These are phyloP conservation scores for Lasioglossum villosulum DNA, from an alignment of 2,888 invertebrate species.

Conservation along the genomic window DNA sequence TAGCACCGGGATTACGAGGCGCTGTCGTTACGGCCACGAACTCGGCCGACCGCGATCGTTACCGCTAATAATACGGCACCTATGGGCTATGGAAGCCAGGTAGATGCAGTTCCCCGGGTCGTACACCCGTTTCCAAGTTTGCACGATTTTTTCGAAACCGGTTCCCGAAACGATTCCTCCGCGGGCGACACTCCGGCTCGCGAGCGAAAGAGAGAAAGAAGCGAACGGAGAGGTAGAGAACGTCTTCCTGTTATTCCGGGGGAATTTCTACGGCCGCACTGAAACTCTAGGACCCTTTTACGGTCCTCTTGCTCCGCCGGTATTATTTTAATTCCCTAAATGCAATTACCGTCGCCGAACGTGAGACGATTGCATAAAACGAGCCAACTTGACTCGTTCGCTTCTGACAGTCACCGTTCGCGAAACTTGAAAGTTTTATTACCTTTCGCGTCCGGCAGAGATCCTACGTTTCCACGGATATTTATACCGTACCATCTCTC, in stretches of 20 bases:
- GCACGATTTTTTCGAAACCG: constrained; percentile 65
- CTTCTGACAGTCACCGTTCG: not conserved
- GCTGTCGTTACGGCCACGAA: constrained; percentile 44
- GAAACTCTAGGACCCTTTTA: constrained; percentile 14
- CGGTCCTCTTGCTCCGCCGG: constrained; percentile 2
- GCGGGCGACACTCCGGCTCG: constrained; percentile 38
- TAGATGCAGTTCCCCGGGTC: constrained; percentile 43
- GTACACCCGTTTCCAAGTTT: constrained; percentile 43
- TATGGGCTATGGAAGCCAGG: constrained; percentile 37
- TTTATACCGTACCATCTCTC: not conserved
- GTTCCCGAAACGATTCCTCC: constrained; percentile 58
- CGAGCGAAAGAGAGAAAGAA: not conserved
- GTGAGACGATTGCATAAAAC: constrained; percentile 30
- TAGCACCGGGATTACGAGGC: constrained; percentile 48
- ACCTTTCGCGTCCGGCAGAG: not conserved
- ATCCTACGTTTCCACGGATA: constrained; percentile 1
- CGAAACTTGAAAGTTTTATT: constrained; percentile 16
- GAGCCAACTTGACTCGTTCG: constrained; percentile 7
- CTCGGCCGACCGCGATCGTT: constrained; percentile 50
- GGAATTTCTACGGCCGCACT: constrained; percentile 15
- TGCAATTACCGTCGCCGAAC: constrained; percentile 19
- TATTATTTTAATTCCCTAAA: constrained; percentile 4
- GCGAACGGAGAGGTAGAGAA: not conserved
- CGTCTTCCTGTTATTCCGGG: constrained; percentile 8
- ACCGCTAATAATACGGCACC: constrained; percentile 55